A percentile compares a stretch with the other conserved stretches of the same genome.
phyloP scores from a whole-genome alignment of 2,113 vertebrate genomes.

The Antennarius striatus region DNA sequence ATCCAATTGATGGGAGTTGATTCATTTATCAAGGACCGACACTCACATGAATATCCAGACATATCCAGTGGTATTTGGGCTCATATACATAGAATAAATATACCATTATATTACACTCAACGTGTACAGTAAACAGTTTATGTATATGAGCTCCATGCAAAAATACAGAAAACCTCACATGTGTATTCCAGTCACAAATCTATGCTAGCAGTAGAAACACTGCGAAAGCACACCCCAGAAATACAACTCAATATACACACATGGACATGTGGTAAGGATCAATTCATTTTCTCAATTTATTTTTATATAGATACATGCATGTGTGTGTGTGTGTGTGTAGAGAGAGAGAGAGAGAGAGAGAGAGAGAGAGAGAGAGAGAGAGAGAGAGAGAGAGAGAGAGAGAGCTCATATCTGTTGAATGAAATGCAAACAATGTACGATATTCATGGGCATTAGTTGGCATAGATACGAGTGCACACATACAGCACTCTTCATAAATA shows the following conservation, averaged over 20 bases:
- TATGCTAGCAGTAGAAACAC: slow-evolving; percentile 55
- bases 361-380: neutral
- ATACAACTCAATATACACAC: slow-evolving; percentile 62
- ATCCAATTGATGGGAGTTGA: slow-evolving; percentile 37
- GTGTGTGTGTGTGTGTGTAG: too few species aligned
- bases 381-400: too few species aligned
- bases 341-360: too few species aligned
- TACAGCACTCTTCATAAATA: slow-evolving; percentile 65
- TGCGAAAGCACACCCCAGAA: slow-evolving; percentile 36
- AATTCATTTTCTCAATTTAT: slow-evolving; percentile 76
- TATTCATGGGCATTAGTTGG: slow-evolving; percentile 65
- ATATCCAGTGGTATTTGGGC: slow-evolving; percentile 25
- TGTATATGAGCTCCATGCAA: slow-evolving; percentile 37
- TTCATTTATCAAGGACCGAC: slow-evolving; percentile 2
- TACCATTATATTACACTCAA: slow-evolving; percentile 39
- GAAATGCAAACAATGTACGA: slow-evolving; percentile 70
- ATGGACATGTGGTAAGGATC: slow-evolving; percentile 69
- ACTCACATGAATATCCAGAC: neutral
- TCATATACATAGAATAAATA: slow-evolving; percentile 41
- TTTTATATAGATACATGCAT: slow-evolving; percentile 49
- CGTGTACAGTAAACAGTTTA: slow-evolving; percentile 65
- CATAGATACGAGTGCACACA: slow-evolving; percentile 52
- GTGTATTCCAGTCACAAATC: slow-evolving; percentile 68
- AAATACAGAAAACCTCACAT: slow-evolving; percentile 58
- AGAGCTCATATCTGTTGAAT: slow-evolving; percentile 63